Conservation (phyloP, 2,888 invertebrate genomes). For the Synergus japonicus region DNA sequence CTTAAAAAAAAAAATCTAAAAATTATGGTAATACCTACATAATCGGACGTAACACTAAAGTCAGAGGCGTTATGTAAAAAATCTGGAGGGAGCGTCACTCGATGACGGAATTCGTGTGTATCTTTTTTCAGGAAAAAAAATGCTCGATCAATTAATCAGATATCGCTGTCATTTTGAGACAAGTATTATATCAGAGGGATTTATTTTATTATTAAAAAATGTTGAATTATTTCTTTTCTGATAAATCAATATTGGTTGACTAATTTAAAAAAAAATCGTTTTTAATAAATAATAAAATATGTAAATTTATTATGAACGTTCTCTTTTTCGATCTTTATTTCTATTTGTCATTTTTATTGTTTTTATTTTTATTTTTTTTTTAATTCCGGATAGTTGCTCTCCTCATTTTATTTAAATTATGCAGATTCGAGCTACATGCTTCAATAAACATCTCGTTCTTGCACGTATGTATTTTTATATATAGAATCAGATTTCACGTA, state of each 20-base stretch:
- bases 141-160: background rate
- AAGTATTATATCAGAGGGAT: background rate
- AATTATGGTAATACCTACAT: background rate
- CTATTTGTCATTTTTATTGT: background rate
- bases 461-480: constrained; percentile 22
- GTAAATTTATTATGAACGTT: background rate
- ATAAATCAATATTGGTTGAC: too few species aligned
- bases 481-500: constrained; percentile 20
- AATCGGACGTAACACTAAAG: background rate
- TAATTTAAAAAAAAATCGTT: background rate
- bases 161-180: background rate
- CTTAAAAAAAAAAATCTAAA: constrained; percentile 1
- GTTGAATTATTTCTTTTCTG: too few species aligned
- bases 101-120: background rate
- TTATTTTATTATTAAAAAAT: background rate
- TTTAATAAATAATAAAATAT: background rate
- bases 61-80: constrained; percentile 9
- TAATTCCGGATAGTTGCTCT: constrained; percentile 2
- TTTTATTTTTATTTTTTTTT: background rate
- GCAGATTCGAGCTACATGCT: constrained; percentile 16
- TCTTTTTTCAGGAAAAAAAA: background rate
- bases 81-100: background rate
- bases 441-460: constrained; percentile 36
- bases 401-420: constrained; percentile 1
- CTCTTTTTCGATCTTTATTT: background rate